These are phyloP conservation scores for Mirza zaza DNA, from an alignment of 2,113 vertebrate genomes.

Conservation along the genomic window DNA sequence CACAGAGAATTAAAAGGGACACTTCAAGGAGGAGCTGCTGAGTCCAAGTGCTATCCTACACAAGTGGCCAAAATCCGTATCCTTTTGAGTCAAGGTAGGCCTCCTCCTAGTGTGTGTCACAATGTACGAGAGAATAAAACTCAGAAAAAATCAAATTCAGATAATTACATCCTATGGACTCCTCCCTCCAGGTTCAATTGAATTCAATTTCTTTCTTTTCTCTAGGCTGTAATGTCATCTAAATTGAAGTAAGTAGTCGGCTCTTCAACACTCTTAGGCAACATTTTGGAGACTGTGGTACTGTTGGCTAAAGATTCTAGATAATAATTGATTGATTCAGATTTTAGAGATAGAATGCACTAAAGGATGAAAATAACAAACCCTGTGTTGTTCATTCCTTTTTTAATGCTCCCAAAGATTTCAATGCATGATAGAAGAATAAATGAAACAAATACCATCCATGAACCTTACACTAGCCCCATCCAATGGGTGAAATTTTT, in stretches of 20 bases:
- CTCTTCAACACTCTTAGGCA: not conserved
- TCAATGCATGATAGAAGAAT: not conserved
- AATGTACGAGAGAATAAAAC: not conserved
- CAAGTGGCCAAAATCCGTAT: not conserved
- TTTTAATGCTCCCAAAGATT: not conserved
- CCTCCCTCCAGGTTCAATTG: not conserved
- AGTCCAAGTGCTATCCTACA: not conserved
- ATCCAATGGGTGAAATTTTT: not conserved
- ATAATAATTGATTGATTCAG: not conserved
- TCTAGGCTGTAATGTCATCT: not conserved
- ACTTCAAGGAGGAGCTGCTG: not conserved
- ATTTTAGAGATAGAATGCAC: not conserved
- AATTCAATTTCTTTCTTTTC: not conserved
- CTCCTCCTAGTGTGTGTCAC: not conserved
- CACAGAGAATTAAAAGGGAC: not conserved
- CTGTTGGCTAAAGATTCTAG: not conserved
- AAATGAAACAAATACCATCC: not conserved
- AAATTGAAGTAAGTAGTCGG: not conserved
- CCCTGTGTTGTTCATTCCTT: not conserved
- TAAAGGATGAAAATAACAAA: slow-evolving; percentile 23
- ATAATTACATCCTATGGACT: not conserved
- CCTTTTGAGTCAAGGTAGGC: not conserved
- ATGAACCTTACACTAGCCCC: not conserved
- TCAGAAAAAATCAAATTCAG: not conserved
- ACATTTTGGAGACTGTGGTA: not conserved